phyloP scores from a whole-genome alignment of 1,140 invertebrate genomes.

The Rhopalosiphum padi region DNA sequence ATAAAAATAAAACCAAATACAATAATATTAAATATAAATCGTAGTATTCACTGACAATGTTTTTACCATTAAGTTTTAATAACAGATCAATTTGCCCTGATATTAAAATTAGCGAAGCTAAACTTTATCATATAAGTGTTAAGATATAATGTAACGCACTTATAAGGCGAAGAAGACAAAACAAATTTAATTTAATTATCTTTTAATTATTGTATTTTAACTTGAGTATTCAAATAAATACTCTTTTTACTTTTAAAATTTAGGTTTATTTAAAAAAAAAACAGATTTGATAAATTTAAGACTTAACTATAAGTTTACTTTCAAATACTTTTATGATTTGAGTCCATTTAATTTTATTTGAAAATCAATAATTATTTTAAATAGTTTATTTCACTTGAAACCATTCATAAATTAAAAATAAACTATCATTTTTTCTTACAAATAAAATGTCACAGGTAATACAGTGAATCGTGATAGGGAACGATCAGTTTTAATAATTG shows the following conservation, averaged over 20 bases:
- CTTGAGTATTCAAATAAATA: background rate
- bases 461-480: background rate
- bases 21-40: too few species aligned
- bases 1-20: too few species aligned
- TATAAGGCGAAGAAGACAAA: too few species aligned
- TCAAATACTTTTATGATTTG: background rate
- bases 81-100: too few species aligned
- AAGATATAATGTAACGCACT: too few species aligned
- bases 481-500: background rate
- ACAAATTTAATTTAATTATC: too few species aligned
- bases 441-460: background rate
- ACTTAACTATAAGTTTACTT: background rate
- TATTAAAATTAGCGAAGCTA: too few species aligned
- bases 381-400: too few species aligned
- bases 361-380: background rate
- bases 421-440: background rate
- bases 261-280: background rate
- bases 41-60: too few species aligned
- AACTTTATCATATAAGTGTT: too few species aligned
- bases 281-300: too few species aligned
- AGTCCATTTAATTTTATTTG: background rate
- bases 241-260: background rate
- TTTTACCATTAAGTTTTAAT: too few species aligned
- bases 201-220: background rate
- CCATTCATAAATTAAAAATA: background rate